These are phyloP conservation scores for Calidris pygmaea DNA, from an alignment of 2,113 vertebrate species.

Conservation along the genomic window DNA sequence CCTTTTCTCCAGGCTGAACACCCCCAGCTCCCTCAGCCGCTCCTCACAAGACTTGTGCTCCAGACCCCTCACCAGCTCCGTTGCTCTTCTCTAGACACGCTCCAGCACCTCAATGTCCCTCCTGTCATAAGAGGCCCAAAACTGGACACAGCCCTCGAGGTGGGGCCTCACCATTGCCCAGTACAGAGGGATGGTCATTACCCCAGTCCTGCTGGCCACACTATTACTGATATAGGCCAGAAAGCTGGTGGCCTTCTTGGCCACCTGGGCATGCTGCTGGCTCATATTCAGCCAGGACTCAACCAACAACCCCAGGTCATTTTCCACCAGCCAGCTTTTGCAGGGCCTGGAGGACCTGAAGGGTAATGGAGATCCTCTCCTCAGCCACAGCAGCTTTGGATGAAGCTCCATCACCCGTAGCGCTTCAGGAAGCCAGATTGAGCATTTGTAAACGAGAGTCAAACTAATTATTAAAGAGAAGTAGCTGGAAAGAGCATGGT, in stretches of 20 bases:
- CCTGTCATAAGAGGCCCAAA: not conserved
- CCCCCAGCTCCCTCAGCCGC: not conserved
- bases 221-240: not conserved
- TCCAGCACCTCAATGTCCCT: not conserved
- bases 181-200: not conserved
- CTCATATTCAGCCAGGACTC: not conserved
- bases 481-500: fast-evolving
- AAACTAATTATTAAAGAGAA: not conserved
- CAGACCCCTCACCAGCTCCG: not conserved
- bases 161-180: not conserved
- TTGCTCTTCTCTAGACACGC: not conserved
- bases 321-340: not conserved
- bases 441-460: not conserved
- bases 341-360: not conserved
- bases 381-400: not conserved
- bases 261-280: not conserved
- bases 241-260: not conserved
- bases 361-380: not conserved
- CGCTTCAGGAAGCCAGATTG: not conserved
- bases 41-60: not conserved
- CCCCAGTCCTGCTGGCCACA: not conserved
- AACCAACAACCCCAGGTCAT: not conserved
- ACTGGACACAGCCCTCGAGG: not conserved
- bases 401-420: not conserved
- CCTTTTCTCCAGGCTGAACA: not conserved